Base-by-base conservation (phyloP, 2,113 vertebrate genomes). In the Oreochromis aureus region DNA sequence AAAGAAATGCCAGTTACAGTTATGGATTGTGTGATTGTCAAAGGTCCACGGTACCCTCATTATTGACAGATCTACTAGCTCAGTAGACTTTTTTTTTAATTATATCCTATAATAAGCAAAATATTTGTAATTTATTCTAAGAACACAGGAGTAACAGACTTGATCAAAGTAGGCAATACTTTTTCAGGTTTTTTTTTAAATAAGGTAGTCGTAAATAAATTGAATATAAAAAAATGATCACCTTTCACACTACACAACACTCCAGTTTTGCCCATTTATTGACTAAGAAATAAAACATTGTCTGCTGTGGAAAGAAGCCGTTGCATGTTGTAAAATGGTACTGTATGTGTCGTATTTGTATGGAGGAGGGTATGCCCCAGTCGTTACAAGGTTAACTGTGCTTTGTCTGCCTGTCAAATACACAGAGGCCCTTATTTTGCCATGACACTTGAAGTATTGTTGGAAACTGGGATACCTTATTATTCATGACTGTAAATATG, bases 341-440 rank as follows among this genome's bases (percentile, higher is more conserved):
- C 46, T 27, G 24, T 63, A 32, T 71, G 82, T 89, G 86, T 89
- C 88, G 80, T 56, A 80, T 89, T 87, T 90, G 16, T 51, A 51
- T 56, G 27, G n/a, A 89, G 88, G 15, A 44, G 27, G 87, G 46
- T 46, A 66, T 83, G 16, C 24, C 66, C 58, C 32, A 87, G 78
- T 63, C 87, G 87, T 44, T 73, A 58, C 58, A 85, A 89, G 63
- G 79, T 83, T 86, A 71, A 84, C 61, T 83, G 32, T 87, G 48
- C 54, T 84, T 90, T 90, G 76, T 89, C 34, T 83, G 48, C 32
- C 51, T 81, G 61, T 82, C 56, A 76, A 81, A 86, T 36, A 84
- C 41, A 82, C 59, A 78, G 78, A 16, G 1, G 16, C 91, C 94
- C 90, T 82, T 95, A 93, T 95, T 95, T 88, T 93, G 88, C 87